These are phyloP conservation scores for Zosterops lateralis DNA, from an alignment of 2,113 vertebrate species.

Conservation along the genomic window DNA sequence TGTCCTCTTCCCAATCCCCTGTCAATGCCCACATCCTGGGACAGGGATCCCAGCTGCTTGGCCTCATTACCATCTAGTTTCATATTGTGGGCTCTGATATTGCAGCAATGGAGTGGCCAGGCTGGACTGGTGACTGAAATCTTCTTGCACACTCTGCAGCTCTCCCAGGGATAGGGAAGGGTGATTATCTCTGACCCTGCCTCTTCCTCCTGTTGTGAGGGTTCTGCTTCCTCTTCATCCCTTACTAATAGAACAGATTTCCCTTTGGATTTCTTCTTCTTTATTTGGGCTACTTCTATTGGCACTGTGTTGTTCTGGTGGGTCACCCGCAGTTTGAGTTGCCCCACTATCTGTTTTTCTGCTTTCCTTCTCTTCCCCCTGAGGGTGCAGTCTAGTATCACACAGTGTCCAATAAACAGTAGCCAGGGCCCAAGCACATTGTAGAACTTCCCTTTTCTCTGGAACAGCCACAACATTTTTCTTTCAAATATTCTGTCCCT, in stretches of 20 bases:
- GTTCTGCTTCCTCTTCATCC: background rate
- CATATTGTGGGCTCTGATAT: accelerated
- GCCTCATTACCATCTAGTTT: background rate
- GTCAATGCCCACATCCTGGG: background rate
- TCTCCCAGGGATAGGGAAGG: background rate
- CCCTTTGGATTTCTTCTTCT: background rate
- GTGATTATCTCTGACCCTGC: background rate
- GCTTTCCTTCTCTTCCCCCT: background rate
- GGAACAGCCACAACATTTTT: background rate
- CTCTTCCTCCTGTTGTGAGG: background rate
- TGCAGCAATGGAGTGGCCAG: background rate
- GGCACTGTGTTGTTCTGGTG: background rate
- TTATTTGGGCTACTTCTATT: no score
- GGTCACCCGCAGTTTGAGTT: background rate
- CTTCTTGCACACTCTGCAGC: background rate
- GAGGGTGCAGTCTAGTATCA: background rate
- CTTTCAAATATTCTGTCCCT: background rate
- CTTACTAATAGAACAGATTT: background rate
- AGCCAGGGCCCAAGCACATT: background rate
- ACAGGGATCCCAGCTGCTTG: background rate
- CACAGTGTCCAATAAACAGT: background rate
- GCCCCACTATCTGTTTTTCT: background rate
- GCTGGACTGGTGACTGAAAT: background rate
- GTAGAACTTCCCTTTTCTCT: background rate
- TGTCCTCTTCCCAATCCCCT: background rate